Evolutionary conservation across 2,888 invertebrate genomes (phyloP), one percentile per base, ranked within the genome.

Genomic region (Heliothis peltigera): DNA sequence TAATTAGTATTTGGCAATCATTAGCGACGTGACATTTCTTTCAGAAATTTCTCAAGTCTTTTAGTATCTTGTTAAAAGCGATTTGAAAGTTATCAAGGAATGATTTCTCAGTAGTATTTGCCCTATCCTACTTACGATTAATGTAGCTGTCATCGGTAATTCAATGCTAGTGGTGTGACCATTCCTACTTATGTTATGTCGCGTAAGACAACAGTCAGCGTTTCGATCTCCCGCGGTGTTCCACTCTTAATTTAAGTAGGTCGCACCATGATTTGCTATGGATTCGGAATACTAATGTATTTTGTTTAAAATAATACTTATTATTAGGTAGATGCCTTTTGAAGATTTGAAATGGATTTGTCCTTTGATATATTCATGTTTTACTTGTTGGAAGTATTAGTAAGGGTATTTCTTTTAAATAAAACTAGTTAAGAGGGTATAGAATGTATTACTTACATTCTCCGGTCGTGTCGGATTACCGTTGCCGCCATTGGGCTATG

Each of bases 181-280:
- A 19, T 18, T 19, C 6, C 58, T 47, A 47, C 25, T 43, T 19
- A 44, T 22, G 21, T 17, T 21, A 21, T n/a, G 15, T 51, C 4
- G 25, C 46, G 43, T 17, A 28, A 17, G n/a, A 43, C 8, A 19
- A 25, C 1, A 43, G 32, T 48, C 21, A 62, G 51, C 56, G 35
- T 12, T 39, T 18, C 49, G 68, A 68, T 74, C 75, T 73, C 75
- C 75, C 75, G 75, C 78, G 48, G 17, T 53, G 77, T 43, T 62
- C 46, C 21, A 12, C 28, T 76, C 47, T 43, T 52, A 53, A 53
- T 42, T 43, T 71, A 73, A 71, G 56, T 76, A 64, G 76, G 72
- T 64, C 72, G 56, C 17, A 19, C 7, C 12, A 54, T 52, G 44
- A n/a, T 39, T 69, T 10, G 53, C 42, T 73, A 35, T 42, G 60